phyloP scores from a whole-genome alignment of 2,113 vertebrate species.

The Psilopsiagon aymara region DNA sequence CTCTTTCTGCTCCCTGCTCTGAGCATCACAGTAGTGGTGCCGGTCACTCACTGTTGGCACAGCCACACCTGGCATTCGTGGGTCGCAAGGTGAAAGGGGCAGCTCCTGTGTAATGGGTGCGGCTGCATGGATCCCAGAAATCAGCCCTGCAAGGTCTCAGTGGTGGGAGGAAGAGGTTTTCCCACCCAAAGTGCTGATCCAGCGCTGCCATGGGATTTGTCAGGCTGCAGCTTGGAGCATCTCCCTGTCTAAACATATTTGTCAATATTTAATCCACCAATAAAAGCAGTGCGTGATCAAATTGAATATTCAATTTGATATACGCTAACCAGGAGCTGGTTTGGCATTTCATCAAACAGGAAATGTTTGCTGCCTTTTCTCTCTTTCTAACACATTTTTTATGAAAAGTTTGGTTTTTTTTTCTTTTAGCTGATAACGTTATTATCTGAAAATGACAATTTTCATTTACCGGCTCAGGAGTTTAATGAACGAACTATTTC shows the following conservation, averaged over 20 bases:
- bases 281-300: slow-evolving; percentile 8
- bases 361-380: not conserved
- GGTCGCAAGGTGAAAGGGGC: not conserved
- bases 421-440: not conserved
- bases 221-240: not conserved
- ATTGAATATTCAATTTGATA: slow-evolving; percentile 31
- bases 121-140: accelerated
- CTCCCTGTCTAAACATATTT: not conserved
- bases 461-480: not conserved
- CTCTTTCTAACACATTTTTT: not conserved
- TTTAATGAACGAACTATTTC: not conserved
- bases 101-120: accelerated
- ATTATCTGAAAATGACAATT: not conserved
- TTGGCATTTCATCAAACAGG: not conserved
- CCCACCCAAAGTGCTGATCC: not conserved
- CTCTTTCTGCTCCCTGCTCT: not conserved
- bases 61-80: accelerated
- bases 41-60: not conserved
- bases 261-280: not conserved
- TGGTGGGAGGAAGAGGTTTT: not conserved
- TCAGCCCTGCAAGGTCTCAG: not conserved
- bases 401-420: not conserved
- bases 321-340: not conserved
- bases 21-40: not conserved
- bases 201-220: not conserved